Evolutionary conservation across 2,888 invertebrate species (phyloP), one percentile per base, ranked within the genome.

Genomic region (Drosophila birchii): DNA sequence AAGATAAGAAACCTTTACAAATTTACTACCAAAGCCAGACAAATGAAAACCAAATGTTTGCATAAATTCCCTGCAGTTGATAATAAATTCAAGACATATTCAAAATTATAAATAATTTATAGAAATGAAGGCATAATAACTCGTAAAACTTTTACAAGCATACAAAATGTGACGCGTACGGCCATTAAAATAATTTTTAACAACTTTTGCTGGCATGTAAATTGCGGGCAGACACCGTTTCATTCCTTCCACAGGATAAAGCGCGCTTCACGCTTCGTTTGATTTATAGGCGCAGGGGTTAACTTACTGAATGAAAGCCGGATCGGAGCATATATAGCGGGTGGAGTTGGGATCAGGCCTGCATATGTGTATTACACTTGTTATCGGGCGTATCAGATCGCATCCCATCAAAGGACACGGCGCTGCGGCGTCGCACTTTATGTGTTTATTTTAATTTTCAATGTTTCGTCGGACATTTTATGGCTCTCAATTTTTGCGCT

Each of bases 361-460:
- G 43, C 71, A 61, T 70, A 61, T 71, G 68, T 68, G 67, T 67
- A 47, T 16, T 67, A 75, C 63, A 79, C 87, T 81, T 86, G 81
- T 81, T 81, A 81, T 81, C 78, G 58, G 60, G 44, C 57, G 64
- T 58, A 73, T 61, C 71, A 49, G 55, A 78, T 69, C 61, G 55
- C 51, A n/a, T 38, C 6, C 12, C 36, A 39, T 29, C 67, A 18
- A 36, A 44, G 55, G 68, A 55, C 43, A 57, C 49, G 23, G 44
- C 34, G 59, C 11, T 11, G 61, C 61, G 23, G 45, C 36, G 57
- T 23, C 12, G 62, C 66, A 38, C 62, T 85, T 87, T 78, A 85
- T 85, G 80, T 87, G 82, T 79, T 85, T 85, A 85, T 85, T 85
- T 85, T 82, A 87, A 85, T 85, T 87, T 87, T 80, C 81, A 81